A percentile compares a stretch with the other conserved stretches of the same genome.
phyloP scores from a whole-genome alignment of 1,140 invertebrate genomes.

The Lucilia sericata region DNA sequence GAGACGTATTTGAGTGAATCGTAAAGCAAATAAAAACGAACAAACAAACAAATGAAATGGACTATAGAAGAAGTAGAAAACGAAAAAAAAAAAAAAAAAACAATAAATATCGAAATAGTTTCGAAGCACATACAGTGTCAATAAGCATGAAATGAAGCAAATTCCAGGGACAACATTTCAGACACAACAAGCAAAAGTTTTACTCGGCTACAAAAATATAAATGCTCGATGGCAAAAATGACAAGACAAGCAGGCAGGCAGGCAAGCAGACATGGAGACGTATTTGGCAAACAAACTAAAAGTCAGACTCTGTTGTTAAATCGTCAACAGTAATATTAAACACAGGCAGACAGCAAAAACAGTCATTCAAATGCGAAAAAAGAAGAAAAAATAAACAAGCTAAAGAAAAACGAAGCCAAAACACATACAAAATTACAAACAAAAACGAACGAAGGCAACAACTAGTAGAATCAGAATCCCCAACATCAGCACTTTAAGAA shows the following conservation, averaged over 20 bases:
- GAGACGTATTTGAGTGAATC: not conserved
- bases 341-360: not conserved
- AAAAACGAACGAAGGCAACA: not conserved
- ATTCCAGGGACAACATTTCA: not conserved
- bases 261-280: not conserved
- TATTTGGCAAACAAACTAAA: not conserved
- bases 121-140: not conserved
- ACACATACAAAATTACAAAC: not conserved
- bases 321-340: not conserved
- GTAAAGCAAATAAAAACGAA: not conserved
- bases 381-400: not conserved
- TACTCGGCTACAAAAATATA: not conserved
- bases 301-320: not conserved
- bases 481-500: not conserved
- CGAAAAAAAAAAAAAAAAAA: not conserved
- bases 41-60: not conserved
- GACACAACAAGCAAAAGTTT: not conserved
- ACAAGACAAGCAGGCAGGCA: not conserved
- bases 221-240: too few species aligned
- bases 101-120: constrained; percentile 7
- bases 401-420: not conserved
- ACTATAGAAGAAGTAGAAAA: too few species aligned
- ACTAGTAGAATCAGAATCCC: not conserved
- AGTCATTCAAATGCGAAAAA: not conserved
- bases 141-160: constrained; percentile 27